Percentiles rank a stretch among this genome's conserved stretches.
phyloP scores from a whole-genome alignment of 2,113 vertebrate genomes.

The Gobius niger region DNA sequence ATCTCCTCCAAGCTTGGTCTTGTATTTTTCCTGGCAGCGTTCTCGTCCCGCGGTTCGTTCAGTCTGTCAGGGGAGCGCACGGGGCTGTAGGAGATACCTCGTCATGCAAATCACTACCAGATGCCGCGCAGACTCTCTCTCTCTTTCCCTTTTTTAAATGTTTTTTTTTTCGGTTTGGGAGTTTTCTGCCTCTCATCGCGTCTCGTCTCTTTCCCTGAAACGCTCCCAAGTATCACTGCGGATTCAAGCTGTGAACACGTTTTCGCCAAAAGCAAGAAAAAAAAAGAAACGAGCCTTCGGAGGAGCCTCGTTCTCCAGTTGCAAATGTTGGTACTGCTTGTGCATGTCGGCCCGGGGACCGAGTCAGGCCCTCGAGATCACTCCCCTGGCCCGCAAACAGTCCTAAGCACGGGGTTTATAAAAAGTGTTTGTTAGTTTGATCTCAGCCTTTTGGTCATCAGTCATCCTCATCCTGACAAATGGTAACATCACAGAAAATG shows the following conservation, averaged over 20 bases:
- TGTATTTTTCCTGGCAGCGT: constrained; percentile 62
- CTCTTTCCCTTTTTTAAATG: neutral
- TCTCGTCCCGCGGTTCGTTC: constrained; percentile 52
- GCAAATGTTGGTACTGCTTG: too few species aligned
- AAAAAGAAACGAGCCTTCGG: too few species aligned
- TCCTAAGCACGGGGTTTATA: too few species aligned
- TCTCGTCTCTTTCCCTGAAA: constrained; percentile 12
- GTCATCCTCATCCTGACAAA: too few species aligned
- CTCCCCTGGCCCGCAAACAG: too few species aligned
- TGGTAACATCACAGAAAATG: too few species aligned
- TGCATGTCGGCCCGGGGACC: too few species aligned
- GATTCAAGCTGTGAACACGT: neutral
- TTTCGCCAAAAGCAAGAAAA: neutral
- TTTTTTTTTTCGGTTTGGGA: constrained; percentile 5
- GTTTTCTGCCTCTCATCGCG: constrained; percentile 17
- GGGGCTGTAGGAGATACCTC: constrained; percentile 51
- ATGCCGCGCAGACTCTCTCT: constrained; percentile 37
- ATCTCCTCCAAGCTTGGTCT: constrained; percentile 41
- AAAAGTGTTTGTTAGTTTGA: too few species aligned
- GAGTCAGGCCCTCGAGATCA: too few species aligned
- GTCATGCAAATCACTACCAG: constrained; percentile 49
- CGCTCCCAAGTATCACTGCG: neutral
- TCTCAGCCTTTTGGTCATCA: too few species aligned
- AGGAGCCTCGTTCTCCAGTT: neutral
- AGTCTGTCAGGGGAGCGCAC: constrained; percentile 45